phyloP scores from a whole-genome alignment of 2,888 invertebrate genomes.

The Melipona bicolor region DNA sequence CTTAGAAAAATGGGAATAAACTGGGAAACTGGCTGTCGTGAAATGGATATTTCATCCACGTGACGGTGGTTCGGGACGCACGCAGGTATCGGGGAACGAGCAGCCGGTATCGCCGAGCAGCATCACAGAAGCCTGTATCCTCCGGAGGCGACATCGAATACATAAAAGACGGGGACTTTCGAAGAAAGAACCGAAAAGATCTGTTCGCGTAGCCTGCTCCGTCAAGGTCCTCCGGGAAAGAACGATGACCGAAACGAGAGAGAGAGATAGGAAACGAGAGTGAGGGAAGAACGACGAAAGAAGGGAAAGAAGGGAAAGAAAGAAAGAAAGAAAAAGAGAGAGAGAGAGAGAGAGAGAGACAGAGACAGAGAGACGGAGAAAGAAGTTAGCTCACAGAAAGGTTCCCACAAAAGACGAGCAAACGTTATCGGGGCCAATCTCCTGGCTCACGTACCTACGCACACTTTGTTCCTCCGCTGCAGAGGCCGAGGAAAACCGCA shows the following conservation, averaged over 20 bases:
- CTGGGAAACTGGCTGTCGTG: neutral
- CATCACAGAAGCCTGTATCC: slow-evolving; percentile 38
- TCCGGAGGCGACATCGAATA: slow-evolving; percentile 36
- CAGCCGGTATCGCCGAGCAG: slow-evolving; percentile 1
- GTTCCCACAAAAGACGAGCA: slow-evolving; percentile 60
- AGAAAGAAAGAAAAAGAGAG: slow-evolving; percentile 14
- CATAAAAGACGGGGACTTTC: slow-evolving; percentile 56
- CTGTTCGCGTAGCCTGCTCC: slow-evolving; percentile 52
- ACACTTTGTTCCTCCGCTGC: slow-evolving; percentile 27
- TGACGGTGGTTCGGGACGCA: slow-evolving; percentile 12
- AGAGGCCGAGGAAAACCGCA: slow-evolving; percentile 18
- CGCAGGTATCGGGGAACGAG: neutral
- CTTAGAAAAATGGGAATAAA: too few species aligned
- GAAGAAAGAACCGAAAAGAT: slow-evolving; percentile 56
- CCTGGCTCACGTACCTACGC: slow-evolving; percentile 48
- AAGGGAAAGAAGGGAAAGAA: slow-evolving; percentile 15
- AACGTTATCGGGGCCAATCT: slow-evolving; percentile 49
- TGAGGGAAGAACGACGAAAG: slow-evolving; percentile 23
- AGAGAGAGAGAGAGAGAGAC: slow-evolving; percentile 21
- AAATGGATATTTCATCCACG: slow-evolving; percentile 35
- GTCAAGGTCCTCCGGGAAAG: slow-evolving; percentile 65
- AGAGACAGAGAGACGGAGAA: neutral
- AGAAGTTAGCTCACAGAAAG: slow-evolving; percentile 34
- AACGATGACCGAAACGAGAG: slow-evolving; percentile 66
- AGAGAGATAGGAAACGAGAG: slow-evolving; percentile 22